A percentile compares a stretch with the other conserved stretches of the same genome.
phyloP scores from a whole-genome alignment of 2,113 vertebrate species.

The Megaceryle torquata region DNA sequence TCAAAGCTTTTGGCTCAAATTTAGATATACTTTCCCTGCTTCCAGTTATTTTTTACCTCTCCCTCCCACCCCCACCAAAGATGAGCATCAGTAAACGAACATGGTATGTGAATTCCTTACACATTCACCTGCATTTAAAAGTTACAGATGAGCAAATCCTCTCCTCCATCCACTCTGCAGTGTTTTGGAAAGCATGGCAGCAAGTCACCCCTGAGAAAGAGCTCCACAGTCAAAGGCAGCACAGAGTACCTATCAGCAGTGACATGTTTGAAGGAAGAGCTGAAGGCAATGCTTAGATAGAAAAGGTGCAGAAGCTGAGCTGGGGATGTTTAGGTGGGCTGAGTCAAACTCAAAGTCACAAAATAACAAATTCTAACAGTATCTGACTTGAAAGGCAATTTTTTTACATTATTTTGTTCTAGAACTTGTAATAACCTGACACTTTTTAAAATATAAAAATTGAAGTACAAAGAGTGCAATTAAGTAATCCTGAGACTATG shows the following conservation, averaged over 20 bases:
- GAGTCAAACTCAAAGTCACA: background rate
- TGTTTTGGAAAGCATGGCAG: background rate
- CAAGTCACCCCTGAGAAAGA: background rate
- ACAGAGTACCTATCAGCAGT: background rate
- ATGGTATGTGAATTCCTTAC: background rate
- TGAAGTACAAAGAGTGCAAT: conserved; percentile 3
- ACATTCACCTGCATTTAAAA: background rate
- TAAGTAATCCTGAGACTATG: background rate
- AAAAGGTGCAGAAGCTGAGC: background rate
- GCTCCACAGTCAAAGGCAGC: background rate
- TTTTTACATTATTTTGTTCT: background rate
- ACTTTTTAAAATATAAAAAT: conserved; percentile 21
- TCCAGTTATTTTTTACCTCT: background rate
- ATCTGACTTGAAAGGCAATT: conserved; percentile 6
- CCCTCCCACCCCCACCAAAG: background rate
- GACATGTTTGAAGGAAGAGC: background rate
- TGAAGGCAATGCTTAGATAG: background rate
- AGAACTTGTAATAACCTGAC: conserved; percentile 34
- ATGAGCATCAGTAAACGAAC: background rate
- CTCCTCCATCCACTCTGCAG: background rate
- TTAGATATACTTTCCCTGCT: background rate
- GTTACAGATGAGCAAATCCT: background rate
- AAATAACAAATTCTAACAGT: background rate
- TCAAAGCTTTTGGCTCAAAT: background rate
- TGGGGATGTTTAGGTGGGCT: background rate